Evolutionary conservation across 2,797 vertebrate species (phyloP), one percentile per base, ranked within the genome.

Genomic region (Hipposideros larvatus): DNA sequence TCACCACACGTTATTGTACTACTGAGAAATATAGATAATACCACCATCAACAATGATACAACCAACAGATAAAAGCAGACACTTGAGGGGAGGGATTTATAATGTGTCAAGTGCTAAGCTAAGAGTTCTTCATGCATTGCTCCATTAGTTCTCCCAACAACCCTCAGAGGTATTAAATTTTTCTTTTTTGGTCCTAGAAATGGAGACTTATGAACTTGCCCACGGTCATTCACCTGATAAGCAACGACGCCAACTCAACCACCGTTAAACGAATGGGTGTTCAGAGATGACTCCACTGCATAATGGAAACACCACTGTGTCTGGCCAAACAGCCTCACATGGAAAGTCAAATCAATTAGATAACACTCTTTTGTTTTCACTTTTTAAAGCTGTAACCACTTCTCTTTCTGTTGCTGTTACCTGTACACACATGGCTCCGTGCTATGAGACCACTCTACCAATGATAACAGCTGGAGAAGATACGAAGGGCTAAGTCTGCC

Each of bases 1-100:
- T 24, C 18, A 11, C 28, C 1, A 0, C 14, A 61, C 0, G 1
- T 24, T 31, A 65, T 0, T n/a, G 2, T 11, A 66, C 31, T 70
- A 41, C 43, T 48, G 8, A 73, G 31, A 15, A 51, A 77, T 55
- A 74, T 74, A 46, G 82, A 75, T 11, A 87, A 59, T 2, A 3
- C 3, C n/a, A 16, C 24, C 51, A 68, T 7, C 46, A 14, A 5
- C 5, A 51, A 5, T 1, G 7, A 71, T 3, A 70, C 16, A 55
- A 24, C 10, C 48, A n/a, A 87, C 9, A 55, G 41, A 77, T 10
- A 43, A 65, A 51, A 57, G 61, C 37, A 31, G 3, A 63, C 14
- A 9, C 0, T 7, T 31, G 10, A 15, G 22, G 8, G 1, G 1
- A 21, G 28, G 24, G 18, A 22, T 85, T 37, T 55, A 34, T 24